Conservation (phyloP, 2,797 vertebrate species). For the Yasuhikotakia modesta region DNA sequence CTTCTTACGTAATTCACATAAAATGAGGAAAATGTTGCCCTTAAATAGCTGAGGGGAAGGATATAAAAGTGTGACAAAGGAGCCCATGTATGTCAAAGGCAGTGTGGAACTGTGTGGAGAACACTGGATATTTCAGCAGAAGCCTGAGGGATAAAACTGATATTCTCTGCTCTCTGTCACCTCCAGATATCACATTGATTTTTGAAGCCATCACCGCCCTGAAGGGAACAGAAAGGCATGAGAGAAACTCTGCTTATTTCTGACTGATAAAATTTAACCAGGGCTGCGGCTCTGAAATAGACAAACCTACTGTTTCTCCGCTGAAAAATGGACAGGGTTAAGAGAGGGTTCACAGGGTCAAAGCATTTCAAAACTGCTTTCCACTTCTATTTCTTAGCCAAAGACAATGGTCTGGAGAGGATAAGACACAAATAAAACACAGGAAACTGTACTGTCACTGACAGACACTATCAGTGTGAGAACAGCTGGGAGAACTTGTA, state of each 20-base stretch:
- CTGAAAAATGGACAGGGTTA: conserved; percentile 27
- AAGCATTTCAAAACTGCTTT: background rate
- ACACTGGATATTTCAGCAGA: conserved; percentile 22
- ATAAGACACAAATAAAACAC: conserved; percentile 23
- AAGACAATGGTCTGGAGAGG: conserved; percentile 12
- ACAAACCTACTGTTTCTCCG: conserved; percentile 12
- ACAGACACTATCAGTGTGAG: conserved; percentile 9
- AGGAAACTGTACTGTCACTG: background rate
- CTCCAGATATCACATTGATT: conserved; percentile 47
- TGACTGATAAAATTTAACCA: conserved; percentile 41
- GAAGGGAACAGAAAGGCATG: conserved; percentile 16
- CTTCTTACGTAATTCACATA: background rate
- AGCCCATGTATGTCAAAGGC: background rate
- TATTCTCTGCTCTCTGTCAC: conserved; percentile 41
- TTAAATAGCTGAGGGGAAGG: conserved; percentile 5
- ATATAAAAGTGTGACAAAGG: background rate
- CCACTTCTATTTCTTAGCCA: background rate
- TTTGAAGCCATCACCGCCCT: conserved; percentile 16
- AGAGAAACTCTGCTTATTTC: conserved; percentile 26
- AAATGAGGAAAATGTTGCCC: background rate
- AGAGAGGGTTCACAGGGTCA: conserved; percentile 26
- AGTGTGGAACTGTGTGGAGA: conserved; percentile 12
- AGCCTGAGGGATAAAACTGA: conserved; percentile 23
- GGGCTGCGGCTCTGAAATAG: background rate
- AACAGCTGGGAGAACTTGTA: conserved; percentile 15